Percentiles rank a stretch among this genome's conserved stretches.
These are phyloP conservation scores for Chloromyia formosa DNA, from an alignment of 2,888 invertebrate genomes.

Conservation along the genomic window DNA sequence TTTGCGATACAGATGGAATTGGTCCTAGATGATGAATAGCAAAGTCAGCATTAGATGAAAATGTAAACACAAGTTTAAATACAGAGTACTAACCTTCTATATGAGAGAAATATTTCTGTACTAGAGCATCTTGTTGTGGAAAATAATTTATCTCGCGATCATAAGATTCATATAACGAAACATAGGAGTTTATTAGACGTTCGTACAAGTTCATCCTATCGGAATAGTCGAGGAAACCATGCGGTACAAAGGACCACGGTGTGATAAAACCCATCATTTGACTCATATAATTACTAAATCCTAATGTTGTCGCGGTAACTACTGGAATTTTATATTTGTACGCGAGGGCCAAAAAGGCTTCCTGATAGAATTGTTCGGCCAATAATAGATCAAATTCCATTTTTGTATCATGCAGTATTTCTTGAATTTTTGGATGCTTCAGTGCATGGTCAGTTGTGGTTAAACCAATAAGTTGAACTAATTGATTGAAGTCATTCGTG, in stretches of 20 bases:
- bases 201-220: constrained; percentile 67
- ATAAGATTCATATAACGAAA: constrained; percentile 58
- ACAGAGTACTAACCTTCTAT: constrained; percentile 46
- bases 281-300: constrained; percentile 64
- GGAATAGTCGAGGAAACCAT: constrained; percentile 63
- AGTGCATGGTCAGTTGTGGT: constrained; percentile 60
- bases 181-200: constrained; percentile 66
- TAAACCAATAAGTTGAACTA: constrained; percentile 58
- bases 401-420: constrained; percentile 58
- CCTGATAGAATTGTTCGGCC: constrained; percentile 64
- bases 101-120: constrained; percentile 57
- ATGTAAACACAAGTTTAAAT: background rate
- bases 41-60: background rate
- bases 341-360: constrained; percentile 62
- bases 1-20: constrained; percentile 61
- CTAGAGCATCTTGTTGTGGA: constrained; percentile 60
- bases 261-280: constrained; percentile 65
- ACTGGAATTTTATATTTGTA: constrained; percentile 63
- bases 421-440: constrained; percentile 57
- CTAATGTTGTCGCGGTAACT: constrained; percentile 62
- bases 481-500: constrained; percentile 55
- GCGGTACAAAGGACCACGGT: constrained; percentile 66
- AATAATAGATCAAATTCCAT: constrained; percentile 64
- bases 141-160: constrained; percentile 58
- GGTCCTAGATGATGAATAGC: constrained; percentile 52